Base-by-base conservation (phyloP, 2,797 vertebrate genomes). In the Alauda arvensis region DNA sequence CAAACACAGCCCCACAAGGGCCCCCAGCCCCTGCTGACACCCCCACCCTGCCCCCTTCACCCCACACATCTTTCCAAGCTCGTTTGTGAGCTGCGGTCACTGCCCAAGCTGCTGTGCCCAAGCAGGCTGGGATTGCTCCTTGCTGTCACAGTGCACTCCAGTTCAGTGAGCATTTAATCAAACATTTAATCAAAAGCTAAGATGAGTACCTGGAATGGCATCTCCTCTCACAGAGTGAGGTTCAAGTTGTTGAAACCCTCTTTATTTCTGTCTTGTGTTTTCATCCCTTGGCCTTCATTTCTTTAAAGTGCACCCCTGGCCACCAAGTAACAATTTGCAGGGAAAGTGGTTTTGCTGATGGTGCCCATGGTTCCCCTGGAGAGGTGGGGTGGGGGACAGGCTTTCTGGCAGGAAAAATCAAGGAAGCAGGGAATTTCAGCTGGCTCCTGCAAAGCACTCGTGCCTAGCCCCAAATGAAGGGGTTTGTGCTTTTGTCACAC, bases 131-230 rank as follows among this genome's bases (percentile, higher is more conserved):
- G 42, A n/a, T 87, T 3, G 0, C 25, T 77, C 42, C 17, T 34
- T 51, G 17, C 55, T 9, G 2, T 45, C 0, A 0, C 31, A 39
- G 43, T 0, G 0, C 19, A 0, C 39, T 31, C 21, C 4, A 1
- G 20, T 25, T 61, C 0, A 0, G 6, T 48, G 24, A 68, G 24
- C 62, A 7, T 56, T 87, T 37, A 56, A 43, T 48, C 3, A 40
- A 68, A 26, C 62, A 7, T 52, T 87, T 37, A 56, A 43, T 49
- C 3, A 40, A 48, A 66, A 37, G 12, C 16, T 18, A 16, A 56
- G 8, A 33, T 6, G 9, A 68, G 19, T 10, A 5, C 29, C 76
- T 63, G 39, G 56, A 72, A 46, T 34, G 5, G 17, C 29, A 70
- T 26, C 33, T 55, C 37, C 3, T 60, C 39, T 39, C 14, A 13